Conservation (phyloP, 2,113 vertebrate species). For the Nycticorax nycticorax region DNA sequence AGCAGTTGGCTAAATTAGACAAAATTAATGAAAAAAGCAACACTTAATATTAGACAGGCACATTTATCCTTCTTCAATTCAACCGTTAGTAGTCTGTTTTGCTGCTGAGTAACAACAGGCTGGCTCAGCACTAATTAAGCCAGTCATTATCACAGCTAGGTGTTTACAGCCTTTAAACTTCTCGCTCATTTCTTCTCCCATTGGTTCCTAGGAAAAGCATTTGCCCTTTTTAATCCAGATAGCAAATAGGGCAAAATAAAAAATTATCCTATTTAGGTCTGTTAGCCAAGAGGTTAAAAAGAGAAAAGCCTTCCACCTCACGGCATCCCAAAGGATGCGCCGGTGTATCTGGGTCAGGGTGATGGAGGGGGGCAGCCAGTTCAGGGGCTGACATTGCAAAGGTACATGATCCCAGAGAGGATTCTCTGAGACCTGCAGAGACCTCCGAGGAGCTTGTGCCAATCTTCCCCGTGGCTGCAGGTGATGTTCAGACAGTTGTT, state of each 20-base stretch:
- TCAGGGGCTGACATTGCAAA: background rate
- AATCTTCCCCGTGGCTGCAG: background rate
- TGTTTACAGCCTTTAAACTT: conserved; percentile 20
- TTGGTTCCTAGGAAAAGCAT: background rate
- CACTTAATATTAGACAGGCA: background rate
- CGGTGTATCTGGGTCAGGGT: background rate
- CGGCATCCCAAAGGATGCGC: background rate
- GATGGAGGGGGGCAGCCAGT: background rate
- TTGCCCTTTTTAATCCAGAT: background rate
- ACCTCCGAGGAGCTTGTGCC: fast-evolving
- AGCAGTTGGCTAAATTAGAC: conserved; percentile 11
- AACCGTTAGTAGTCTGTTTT: conserved; percentile 2
- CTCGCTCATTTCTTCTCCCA: background rate
- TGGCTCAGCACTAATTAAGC: conserved; percentile 50
- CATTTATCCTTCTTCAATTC: conserved; percentile 12
- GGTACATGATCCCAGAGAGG: background rate
- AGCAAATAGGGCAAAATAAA: background rate
- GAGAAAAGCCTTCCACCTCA: background rate
- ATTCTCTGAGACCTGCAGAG: background rate
- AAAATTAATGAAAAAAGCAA: conserved; percentile 31
- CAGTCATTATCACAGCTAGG: conserved; percentile 48
- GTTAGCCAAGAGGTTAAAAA: background rate
- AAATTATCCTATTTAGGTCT: background rate
- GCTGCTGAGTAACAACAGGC: conserved; percentile 19
- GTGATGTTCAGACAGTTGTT: background rate